phyloP scores from a whole-genome alignment of 2,888 invertebrate genomes.

The Lasioglossum pauxillum region DNA sequence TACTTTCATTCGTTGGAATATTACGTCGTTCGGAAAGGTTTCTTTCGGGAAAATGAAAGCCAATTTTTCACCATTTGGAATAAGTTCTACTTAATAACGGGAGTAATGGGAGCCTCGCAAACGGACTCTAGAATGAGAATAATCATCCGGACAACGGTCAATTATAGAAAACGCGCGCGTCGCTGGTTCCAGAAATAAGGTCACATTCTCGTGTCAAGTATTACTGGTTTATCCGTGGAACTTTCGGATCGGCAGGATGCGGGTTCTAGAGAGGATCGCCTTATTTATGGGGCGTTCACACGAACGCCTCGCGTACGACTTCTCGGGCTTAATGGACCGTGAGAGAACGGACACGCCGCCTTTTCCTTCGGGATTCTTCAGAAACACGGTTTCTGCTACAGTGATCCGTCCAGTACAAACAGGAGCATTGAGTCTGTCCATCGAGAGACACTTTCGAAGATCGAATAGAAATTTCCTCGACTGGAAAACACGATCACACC shows the following conservation, averaged over 20 bases:
- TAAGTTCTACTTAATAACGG: too few species aligned
- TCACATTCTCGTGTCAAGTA: constrained; percentile 20
- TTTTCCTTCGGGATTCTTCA: constrained; percentile 40
- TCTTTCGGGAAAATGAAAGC: too few species aligned
- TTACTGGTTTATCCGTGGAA: constrained; percentile 38
- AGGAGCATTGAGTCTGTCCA: constrained; percentile 11
- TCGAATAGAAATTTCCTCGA: constrained; percentile 29
- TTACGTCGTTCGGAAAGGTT: too few species aligned
- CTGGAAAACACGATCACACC: constrained; percentile 51
- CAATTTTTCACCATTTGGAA: too few species aligned
- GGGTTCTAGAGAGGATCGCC: constrained; percentile 56
- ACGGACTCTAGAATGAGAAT: background rate
- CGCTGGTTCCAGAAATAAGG: constrained; percentile 23
- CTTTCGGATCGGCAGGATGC: constrained; percentile 64
- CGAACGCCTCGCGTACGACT: constrained; percentile 44
- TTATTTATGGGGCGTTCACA: constrained; percentile 69
- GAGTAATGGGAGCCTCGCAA: too few species aligned
- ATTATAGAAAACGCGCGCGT: background rate
- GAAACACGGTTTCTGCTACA: constrained; percentile 15
- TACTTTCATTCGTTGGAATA: background rate
- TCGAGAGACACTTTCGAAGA: constrained; percentile 18
- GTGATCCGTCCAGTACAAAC: background rate
- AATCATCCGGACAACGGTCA: background rate
- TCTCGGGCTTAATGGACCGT: constrained; percentile 66
- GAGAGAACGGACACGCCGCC: constrained; percentile 47